phyloP scores from a whole-genome alignment of 2,797 vertebrate genomes.

The Diplodus puntazzo region DNA sequence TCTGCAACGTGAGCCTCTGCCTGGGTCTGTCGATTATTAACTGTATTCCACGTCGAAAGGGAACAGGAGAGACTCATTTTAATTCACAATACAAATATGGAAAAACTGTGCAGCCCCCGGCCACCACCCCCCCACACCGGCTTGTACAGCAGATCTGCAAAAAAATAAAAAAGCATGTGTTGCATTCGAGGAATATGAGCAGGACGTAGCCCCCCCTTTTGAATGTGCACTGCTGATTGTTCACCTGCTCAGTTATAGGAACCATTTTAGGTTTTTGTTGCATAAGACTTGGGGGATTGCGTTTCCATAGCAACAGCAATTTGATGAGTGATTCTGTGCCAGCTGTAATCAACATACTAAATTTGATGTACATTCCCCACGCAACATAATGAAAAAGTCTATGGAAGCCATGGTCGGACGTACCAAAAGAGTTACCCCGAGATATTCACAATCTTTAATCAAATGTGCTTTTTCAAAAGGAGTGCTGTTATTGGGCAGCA shows the following conservation, averaged over 20 bases:
- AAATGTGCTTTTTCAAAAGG: background rate
- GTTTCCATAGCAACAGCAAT: slow-evolving; percentile 78
- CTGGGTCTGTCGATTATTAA: background rate
- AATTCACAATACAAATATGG: too few relatives aligned
- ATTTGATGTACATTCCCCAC: slow-evolving; percentile 41
- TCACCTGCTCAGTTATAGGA: slow-evolving; percentile 49
- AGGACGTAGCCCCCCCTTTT: background rate
- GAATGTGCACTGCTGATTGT: slow-evolving; percentile 34
- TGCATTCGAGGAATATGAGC: background rate
- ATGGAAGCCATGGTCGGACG: background rate
- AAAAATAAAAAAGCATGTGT: background rate
- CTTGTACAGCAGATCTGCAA: background rate
- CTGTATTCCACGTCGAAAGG: background rate
- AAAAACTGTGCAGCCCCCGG: too few relatives aligned
- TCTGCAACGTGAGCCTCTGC: background rate
- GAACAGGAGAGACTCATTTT: background rate
- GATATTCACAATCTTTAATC: background rate
- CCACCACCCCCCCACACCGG: background rate
- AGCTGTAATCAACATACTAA: slow-evolving; percentile 60
- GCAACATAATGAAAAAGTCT: background rate
- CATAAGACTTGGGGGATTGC: slow-evolving; percentile 50
- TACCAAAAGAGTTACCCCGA: background rate
- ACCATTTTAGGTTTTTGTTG: slow-evolving; percentile 58
- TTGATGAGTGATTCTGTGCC: slow-evolving; percentile 60
- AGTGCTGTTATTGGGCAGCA: background rate